Evolutionary conservation across 2,888 invertebrate genomes (phyloP), one percentile per base, ranked within the genome.

Genomic region (Ormyrus thymus): DNA sequence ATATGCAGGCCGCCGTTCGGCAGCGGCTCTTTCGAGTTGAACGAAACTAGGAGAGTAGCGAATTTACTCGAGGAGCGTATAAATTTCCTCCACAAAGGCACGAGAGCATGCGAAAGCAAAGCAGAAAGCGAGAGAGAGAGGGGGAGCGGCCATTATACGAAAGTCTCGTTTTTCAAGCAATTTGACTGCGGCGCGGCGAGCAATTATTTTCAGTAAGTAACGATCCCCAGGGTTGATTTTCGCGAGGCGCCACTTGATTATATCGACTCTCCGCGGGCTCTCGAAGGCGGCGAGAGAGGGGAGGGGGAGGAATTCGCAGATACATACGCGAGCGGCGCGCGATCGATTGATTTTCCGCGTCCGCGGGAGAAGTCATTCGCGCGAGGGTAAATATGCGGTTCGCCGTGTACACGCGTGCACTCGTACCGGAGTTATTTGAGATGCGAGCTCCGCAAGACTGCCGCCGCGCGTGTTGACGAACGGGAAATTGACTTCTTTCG

Each of bases 401-500:
- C 15, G n/a, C 43, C 51, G 53, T 6, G 15, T 11, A 29, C 11
- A 8, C 51, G 29, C 51, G 7, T 10, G 13, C 43, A 8, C 48
- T 45, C 11, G 43, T 46, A 13, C 66, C 51, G 59, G 51, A 64
- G 29, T 29, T 29, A 29, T 29, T 29, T 29, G 2, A 29, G 64
- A 61, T 6, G 48, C 9, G 13, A 15, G 48, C 11, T 15, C 45
- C 9, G 13, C 11, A n/a, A 43, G 56, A 51, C 7, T 9, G 10
- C 58, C 43, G 8, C 8, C 10, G 13, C 68, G 8, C 29, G 11
- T 43, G 53, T 76, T 61, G 74, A 74, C 73, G 43, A 74, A 58
- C 50, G 45, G 69, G 64, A 70, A 79, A 79, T 70, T 70, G 75
- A 79, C 75, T 79, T 75, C 53, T 64, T 51, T 70, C 59, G 70